Base-by-base conservation (phyloP, 2,888 invertebrate genomes). In the Protodeltote pygarga region DNA sequence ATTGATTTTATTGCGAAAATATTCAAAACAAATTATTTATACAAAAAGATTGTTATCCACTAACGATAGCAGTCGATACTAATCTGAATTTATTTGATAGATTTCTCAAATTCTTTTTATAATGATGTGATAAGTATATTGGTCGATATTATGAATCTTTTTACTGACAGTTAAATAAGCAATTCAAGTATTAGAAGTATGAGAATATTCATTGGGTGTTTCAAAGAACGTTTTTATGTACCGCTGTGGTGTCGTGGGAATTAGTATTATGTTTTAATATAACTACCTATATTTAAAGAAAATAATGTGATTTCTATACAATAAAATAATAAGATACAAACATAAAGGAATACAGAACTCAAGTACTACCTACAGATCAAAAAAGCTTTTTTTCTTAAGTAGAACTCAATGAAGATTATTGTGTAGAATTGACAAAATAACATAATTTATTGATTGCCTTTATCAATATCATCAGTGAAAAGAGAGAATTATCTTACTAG, bases 111-210 rank as follows among this genome's bases (percentile, higher is more conserved):
- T 47, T 46, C 25, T 48, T 44, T n/a, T 17, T 11, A 20, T 9
- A 42, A 35, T 15, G 42, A 34, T 15, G 19, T 33, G 28, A 53
- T 53, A 47, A 51, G 31, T 46, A 28, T 37, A 47, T 50, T 49
- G 33, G 23, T 23, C 38, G 38, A 35, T 28, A 37, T 51, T 33
- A 40, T 40, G 28, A 28, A 37, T 6, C 6, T 40, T 50, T 48
- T 50, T 41, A 65, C 13, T 40, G 37, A 35, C 31, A 23, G 9
- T 53, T 46, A 53, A 65, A 65, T 65, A 61, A 65, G 58, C 42
- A 25, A 53, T 61, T 46, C 14, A 15, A 40, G 17, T 59, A 25
- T 46, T 39, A 28, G 48, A 11, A 35, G 17, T 51, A 40, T 55
- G 16, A 46, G 46, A 52, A 65, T 48, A 61, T 58, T 40, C 42